These are phyloP conservation scores for Megastigmus dorsalis DNA, from an alignment of 2,888 invertebrate species.

Conservation along the genomic window DNA sequence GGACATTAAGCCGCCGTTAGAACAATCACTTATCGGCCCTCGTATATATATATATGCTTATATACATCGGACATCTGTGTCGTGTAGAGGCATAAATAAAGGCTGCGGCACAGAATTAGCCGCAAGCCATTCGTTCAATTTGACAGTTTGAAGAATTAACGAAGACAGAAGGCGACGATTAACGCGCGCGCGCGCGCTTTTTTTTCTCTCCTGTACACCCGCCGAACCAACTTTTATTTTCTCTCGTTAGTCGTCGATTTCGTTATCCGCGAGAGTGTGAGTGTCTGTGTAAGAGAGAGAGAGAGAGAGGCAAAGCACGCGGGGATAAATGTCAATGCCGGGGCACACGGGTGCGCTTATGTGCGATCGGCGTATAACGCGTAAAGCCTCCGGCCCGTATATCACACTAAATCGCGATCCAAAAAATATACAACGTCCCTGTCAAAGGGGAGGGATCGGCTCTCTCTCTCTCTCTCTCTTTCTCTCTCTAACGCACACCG, in stretches of 20 bases:
- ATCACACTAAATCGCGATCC: slow-evolving; percentile 73
- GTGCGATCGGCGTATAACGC: slow-evolving; percentile 32
- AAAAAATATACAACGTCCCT: slow-evolving; percentile 73
- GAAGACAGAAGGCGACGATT: neutral
- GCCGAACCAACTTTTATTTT: slow-evolving; percentile 30
- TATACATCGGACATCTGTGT: no score
- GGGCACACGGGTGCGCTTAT: slow-evolving; percentile 54
- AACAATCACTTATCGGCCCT: slow-evolving; percentile 24
- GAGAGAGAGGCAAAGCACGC: neutral
- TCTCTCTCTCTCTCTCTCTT: neutral
- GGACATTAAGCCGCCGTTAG: no score
- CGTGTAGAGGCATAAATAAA: no score
- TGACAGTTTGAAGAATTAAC: slow-evolving; percentile 9
- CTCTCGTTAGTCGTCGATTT: slow-evolving; percentile 51
- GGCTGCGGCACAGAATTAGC: no score
- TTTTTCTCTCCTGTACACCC: no score
- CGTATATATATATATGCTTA: no score
- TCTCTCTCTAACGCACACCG: slow-evolving; percentile 36
- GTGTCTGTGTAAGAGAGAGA: no score
- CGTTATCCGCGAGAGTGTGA: slow-evolving; percentile 45
- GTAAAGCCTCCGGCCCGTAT: slow-evolving; percentile 57
- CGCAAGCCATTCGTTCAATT: neutral
- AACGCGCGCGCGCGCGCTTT: neutral
- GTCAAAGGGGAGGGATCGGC: slow-evolving; percentile 60
- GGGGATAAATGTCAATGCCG: slow-evolving; percentile 54